phyloP scores from a whole-genome alignment of 2,113 vertebrate genomes.

The Epinephelus cyanopodus region DNA sequence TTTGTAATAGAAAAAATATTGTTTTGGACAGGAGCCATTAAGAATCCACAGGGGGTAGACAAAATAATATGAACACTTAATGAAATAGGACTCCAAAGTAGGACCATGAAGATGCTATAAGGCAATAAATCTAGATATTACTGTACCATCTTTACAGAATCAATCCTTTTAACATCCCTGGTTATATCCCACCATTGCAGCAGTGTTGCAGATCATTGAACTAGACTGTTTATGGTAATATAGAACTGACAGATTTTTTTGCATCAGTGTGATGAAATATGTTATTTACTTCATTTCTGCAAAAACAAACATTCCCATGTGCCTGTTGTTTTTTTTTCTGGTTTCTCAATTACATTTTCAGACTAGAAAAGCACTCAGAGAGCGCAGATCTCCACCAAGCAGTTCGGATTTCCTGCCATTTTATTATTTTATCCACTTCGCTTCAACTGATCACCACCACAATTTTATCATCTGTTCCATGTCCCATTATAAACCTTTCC shows the following conservation, averaged over 20 bases:
- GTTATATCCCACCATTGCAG: neutral
- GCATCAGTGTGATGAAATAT: constrained; percentile 1
- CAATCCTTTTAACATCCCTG: neutral
- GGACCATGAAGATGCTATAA: neutral
- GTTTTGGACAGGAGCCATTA: constrained; percentile 25
- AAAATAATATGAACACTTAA: neutral
- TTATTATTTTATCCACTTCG: too few relatives aligned
- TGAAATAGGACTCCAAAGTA: neutral
- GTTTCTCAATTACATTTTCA: neutral
- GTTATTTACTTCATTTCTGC: neutral
- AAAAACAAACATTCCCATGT: neutral
- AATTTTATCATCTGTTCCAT: too few relatives aligned
- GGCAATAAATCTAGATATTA: neutral
- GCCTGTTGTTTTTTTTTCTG: neutral
- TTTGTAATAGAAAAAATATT: constrained; percentile 12
- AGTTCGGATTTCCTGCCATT: too few relatives aligned
- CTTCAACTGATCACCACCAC: too few relatives aligned
- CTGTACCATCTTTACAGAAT: neutral
- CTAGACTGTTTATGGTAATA: neutral
- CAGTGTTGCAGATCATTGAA: neutral
- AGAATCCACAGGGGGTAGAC: constrained; percentile 10
- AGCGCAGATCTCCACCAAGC: too few relatives aligned
- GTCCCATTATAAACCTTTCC: too few relatives aligned
- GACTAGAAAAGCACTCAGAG: too few relatives aligned
- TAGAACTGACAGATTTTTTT: neutral